phyloP scores from a whole-genome alignment of 1,140 invertebrate species.

The Ceratina calcarata region DNA sequence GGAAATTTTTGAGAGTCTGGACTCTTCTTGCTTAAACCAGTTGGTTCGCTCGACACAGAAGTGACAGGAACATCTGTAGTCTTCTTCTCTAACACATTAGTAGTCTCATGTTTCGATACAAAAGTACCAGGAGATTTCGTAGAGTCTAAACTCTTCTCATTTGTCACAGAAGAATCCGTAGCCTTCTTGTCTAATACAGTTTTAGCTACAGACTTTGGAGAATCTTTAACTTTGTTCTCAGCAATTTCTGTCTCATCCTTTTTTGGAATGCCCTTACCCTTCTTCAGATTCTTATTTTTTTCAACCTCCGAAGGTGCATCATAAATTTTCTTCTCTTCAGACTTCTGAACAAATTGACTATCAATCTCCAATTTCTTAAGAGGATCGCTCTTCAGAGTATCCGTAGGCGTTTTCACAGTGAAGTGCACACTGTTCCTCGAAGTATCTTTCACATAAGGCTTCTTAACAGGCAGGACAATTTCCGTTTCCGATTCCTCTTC shows the following conservation, averaged over 20 bases:
- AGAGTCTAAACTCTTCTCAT: background rate
- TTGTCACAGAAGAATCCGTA: background rate
- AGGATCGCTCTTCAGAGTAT: slow-evolving; percentile 33
- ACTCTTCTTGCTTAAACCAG: no score
- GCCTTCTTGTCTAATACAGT: no score
- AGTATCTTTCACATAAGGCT: slow-evolving; percentile 71
- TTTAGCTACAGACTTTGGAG: no score
- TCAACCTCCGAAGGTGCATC: no score
- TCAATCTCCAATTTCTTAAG: slow-evolving; percentile 3
- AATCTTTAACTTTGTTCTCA: no score
- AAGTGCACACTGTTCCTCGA: slow-evolving; percentile 75
- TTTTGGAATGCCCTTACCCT: no score
- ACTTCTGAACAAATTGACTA: background rate
- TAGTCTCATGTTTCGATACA: background rate
- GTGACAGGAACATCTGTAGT: no score
- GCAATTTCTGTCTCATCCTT: no score
- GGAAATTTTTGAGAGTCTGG: background rate
- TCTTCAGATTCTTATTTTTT: no score
- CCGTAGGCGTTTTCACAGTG: slow-evolving; percentile 68
- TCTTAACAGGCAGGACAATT: slow-evolving; percentile 70
- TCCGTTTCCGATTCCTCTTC: slow-evolving; percentile 47
- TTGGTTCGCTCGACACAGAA: no score
- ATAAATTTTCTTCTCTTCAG: background rate
- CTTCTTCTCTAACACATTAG: no score
- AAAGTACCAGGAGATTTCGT: background rate